These are phyloP conservation scores for Dendrolimus kikuchii DNA, from an alignment of 1,140 invertebrate species.

Conservation along the genomic window DNA sequence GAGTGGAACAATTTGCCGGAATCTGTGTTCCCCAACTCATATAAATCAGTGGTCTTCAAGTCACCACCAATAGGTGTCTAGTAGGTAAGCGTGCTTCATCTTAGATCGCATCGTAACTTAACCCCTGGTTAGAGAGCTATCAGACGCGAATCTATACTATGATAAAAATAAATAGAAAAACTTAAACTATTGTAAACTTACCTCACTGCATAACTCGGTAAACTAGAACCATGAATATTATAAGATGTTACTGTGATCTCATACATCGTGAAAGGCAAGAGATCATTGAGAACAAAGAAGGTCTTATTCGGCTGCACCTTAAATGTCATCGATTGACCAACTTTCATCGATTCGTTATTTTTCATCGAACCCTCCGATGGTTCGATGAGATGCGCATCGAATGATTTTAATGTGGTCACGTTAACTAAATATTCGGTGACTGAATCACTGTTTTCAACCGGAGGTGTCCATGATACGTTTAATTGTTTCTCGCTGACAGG, in stretches of 20 bases:
- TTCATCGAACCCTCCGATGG: constrained; percentile 59
- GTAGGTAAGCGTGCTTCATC: no score
- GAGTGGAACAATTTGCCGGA: no score
- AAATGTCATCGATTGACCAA: constrained; percentile 35
- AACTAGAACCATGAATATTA: constrained; percentile 82
- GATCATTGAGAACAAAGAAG: constrained; percentile 73
- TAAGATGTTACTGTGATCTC: constrained; percentile 81
- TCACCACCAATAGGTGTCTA: no score
- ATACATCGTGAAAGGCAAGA: constrained; percentile 85
- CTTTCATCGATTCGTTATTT: constrained; percentile 28
- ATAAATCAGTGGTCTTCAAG: no score
- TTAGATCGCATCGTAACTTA: no score
- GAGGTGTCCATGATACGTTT: constrained; percentile 79
- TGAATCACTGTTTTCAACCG: constrained; percentile 75
- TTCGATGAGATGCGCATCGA: constrained; percentile 73
- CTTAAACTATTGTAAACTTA: constrained; percentile 18
- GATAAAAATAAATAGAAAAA: no score
- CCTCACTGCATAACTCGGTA: constrained; percentile 80
- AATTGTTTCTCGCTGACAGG: constrained; percentile 79
- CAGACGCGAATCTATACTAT: no score
- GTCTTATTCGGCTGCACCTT: constrained; percentile 74
- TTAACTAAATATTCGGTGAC: constrained; percentile 81
- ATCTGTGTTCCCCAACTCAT: no score
- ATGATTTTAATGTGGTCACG: constrained; percentile 78
- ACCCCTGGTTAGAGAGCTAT: no score